Evolutionary conservation across 2,113 vertebrate genomes (phyloP), one percentile per base, ranked within the genome.

Genomic region (Lutjanus erythropterus): DNA sequence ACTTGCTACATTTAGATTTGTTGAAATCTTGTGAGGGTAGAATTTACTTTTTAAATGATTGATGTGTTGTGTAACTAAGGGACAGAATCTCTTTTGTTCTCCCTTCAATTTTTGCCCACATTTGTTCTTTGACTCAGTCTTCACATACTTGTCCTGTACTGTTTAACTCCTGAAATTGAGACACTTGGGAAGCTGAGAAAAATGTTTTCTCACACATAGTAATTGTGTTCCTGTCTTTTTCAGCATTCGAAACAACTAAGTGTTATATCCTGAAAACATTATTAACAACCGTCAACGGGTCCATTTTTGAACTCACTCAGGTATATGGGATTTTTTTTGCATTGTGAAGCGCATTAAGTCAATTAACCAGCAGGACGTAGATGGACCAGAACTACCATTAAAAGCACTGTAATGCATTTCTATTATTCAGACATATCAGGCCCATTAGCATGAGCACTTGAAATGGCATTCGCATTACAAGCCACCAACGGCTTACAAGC

Each of bases 401-500:
- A 92, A 83, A 88, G 83, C 70, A 31, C 52, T 60, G 19, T 46
- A 88, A 82, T 76, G 73, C 56, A 46, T 71, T 79, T 88, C 66
- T 84, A 86, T 85, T 89, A 91, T 89, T 86, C 86, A 85, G 64
- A 84, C 82, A 78, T 74, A 77, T 87, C 66, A 61, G 67, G 53
- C 71, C 86, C 90, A 92, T 93, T 92, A 91, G 87, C 78, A 46
- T 59, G 37, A 71, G 67, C 64, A 70, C 74, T 67, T 75, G 76
- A 84, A 91, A 77, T 76, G 71, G 82, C 78, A 79, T 90, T 90
- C 86, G 64, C 85, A 81, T 89, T 88, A 86, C 81, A 83, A 89
- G 77, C 82, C 83, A 84, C 69, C 86, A 62, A 71, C 67, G 87
- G 85, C 89, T 90, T 82, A 79, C 86, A 71, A 78, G 75, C 79